phyloP scores from a whole-genome alignment of 1,140 invertebrate genomes.

The Grapholita molesta region DNA sequence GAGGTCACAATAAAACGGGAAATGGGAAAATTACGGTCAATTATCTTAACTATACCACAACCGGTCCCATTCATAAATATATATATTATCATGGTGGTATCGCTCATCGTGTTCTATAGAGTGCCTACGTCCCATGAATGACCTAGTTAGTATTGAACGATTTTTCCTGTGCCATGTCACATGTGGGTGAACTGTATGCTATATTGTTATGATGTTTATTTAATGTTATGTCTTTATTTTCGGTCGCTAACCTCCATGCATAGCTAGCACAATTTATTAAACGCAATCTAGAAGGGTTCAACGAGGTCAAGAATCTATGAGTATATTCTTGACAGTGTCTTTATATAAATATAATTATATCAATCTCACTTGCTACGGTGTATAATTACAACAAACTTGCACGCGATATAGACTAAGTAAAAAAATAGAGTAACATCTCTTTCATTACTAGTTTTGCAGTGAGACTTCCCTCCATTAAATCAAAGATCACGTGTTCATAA shows the following conservation, averaged over 20 bases:
- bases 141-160: neutral
- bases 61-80: conserved; percentile 10
- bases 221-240: neutral
- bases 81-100: neutral
- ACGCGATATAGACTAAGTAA: no score
- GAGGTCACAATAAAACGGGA: conserved; percentile 2
- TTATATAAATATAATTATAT: no score
- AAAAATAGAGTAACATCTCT: no score
- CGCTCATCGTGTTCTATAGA: neutral
- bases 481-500: no score
- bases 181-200: neutral
- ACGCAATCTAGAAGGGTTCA: neutral
- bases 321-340: no score
- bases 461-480: no score
- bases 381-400: no score
- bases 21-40: neutral
- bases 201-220: neutral
- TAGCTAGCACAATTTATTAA: neutral
- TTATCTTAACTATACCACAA: neutral
- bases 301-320: neutral
- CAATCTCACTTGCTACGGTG: no score
- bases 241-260: neutral
- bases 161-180: neutral
- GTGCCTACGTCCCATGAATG: neutral
- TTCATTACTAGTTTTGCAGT: no score